Evolutionary conservation across 1,140 invertebrate species (phyloP).

Genomic region (Glossosoma conforme): DNA sequence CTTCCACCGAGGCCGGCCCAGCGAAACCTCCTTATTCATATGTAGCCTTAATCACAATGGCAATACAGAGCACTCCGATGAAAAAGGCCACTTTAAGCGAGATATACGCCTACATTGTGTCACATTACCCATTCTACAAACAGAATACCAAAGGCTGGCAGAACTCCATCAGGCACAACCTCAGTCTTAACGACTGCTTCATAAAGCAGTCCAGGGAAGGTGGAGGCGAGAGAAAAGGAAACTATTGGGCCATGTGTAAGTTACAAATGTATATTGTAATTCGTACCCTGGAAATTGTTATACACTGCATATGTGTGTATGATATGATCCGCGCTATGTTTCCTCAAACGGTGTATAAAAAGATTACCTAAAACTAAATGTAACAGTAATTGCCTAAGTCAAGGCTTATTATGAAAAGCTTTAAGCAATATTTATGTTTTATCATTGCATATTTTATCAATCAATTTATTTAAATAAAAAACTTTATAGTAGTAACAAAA

Average conservation of each 20-base stretch:
- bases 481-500: too few species aligned
- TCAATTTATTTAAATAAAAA: too few species aligned
- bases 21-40: slow-evolving; percentile 86
- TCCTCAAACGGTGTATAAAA: too few species aligned
- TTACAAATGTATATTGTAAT: too few species aligned
- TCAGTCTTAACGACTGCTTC: slow-evolving; percentile 86
- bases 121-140: slow-evolving; percentile 80
- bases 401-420: too few species aligned
- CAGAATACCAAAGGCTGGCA: slow-evolving; percentile 92
- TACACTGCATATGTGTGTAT: too few species aligned
- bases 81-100: slow-evolving; percentile 89
- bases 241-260: slow-evolving; percentile 85
- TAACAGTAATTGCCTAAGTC: too few species aligned
- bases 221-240: slow-evolving; percentile 82
- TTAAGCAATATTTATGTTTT: too few species aligned
- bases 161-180: slow-evolving; percentile 89
- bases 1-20: background rate
- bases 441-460: too few species aligned
- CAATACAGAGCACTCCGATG: slow-evolving; percentile 74
- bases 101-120: slow-evolving; percentile 82
- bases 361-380: too few species aligned
- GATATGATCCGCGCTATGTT: too few species aligned
- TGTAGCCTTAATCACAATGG: slow-evolving; percentile 92
- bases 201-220: slow-evolving; percentile 78
- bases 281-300: too few species aligned